Base-by-base conservation (phyloP, 2,888 invertebrate genomes). In the Auanema sp. region DNA sequence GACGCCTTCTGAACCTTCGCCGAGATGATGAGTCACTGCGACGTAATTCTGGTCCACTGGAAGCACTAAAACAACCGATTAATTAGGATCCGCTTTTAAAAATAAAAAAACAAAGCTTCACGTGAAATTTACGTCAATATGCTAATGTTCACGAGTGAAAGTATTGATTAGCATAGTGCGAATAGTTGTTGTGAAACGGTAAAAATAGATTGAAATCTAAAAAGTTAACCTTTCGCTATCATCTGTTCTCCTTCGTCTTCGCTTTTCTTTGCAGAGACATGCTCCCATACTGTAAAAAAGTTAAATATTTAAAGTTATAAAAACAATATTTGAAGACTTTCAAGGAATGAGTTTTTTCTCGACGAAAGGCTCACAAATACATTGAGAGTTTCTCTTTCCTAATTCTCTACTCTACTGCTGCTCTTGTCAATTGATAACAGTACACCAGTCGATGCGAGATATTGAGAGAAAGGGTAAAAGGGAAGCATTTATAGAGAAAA, bases 241-340 rank as follows among this genome's bases (percentile, higher is more conserved):
- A 5, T 25, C 56, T 18, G n/a, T 57, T 16, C 56, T 47, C 25
- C 56, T 18, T 18, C 42, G 40, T 18, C 62, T 52, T 41, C 60
- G 66, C 61, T 88, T 88, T 80, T 89, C 88, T 84, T 90, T 90
- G 84, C 91, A 90, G 84, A 90, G 88, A 86, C 91, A 91, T 85
- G 88, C 87, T 85, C 91, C 91, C 91, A 91, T 91, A 60, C 72
- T 72, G 66, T 14, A 72, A 69, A 54, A 24, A 47, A 47, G 5
- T 8, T 8, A 21, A 47, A 5, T 23, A 21, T 47, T 8, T 8
- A 5, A 47, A 47, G 23, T 16, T 16, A 47, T 18, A 11, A 11
- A 43, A 47, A 21, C 18, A 47, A 21, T 11, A 21, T 8, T 8
- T 16, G 23, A 21, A 47, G 11, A 47, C 21, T 18, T 16, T 8